phyloP scores from a whole-genome alignment of 2,888 invertebrate genomes.

The Protula sp. region DNA sequence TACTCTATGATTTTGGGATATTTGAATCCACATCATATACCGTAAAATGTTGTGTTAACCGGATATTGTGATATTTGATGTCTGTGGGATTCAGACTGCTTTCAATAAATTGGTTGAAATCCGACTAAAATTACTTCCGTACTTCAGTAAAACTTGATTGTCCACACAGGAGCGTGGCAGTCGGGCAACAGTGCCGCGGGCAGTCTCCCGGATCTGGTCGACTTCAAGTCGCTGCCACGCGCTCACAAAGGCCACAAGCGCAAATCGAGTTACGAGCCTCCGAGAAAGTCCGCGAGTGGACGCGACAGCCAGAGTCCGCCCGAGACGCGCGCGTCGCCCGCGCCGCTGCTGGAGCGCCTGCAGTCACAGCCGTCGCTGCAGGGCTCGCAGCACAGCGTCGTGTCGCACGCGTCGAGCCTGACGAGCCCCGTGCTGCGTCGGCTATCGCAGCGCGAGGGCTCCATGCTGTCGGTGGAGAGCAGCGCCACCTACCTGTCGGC shows the following conservation, averaged over 20 bases:
- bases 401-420: constrained; percentile 19
- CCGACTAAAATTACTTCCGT: no score
- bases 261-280: constrained; percentile 15
- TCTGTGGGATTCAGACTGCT: no score
- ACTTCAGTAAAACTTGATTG: no score
- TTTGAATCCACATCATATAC: no score
- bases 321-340: neutral
- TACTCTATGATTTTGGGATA: no score
- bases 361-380: neutral
- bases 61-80: no score
- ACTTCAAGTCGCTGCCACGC: neutral
- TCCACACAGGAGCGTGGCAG: no score
- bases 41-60: no score
- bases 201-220: constrained; percentile 11
- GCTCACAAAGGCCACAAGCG: constrained; percentile 14
- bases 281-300: constrained; percentile 1
- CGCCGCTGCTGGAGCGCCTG: neutral
- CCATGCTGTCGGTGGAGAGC: constrained; percentile 20
- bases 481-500: constrained; percentile 85
- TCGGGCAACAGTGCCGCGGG: constrained; percentile 11
- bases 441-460: constrained; percentile 20
- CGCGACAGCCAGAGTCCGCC: neutral
- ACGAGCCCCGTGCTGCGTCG: constrained; percentile 23
- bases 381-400: neutral
- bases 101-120: no score